Evolutionary conservation across 1,140 invertebrate genomes (phyloP).

Genomic region (Monomorium pharaonis): DNA sequence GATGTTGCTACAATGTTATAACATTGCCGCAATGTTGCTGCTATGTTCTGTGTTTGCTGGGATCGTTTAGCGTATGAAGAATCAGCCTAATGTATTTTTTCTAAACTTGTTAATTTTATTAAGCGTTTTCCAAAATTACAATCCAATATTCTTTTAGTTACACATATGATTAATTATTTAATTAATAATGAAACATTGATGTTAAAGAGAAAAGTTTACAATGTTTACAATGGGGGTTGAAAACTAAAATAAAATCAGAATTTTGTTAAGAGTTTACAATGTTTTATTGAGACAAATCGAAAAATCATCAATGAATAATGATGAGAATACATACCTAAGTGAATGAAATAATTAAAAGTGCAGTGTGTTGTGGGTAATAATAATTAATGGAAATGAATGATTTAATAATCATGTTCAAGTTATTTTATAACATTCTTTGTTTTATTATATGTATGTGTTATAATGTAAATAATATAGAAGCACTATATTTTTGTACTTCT

Average conservation of each 20-base stretch:
- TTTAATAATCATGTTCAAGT: background rate
- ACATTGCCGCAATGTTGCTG: no score
- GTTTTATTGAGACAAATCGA: background rate
- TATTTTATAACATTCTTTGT: background rate
- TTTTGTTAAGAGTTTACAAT: background rate
- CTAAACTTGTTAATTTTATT: no score
- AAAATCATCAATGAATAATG: background rate
- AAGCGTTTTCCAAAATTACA: background rate
- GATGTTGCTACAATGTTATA: no score
- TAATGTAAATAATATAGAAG: background rate
- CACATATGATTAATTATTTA: background rate
- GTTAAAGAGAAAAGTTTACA: background rate
- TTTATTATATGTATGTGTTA: background rate
- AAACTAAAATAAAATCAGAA: conserved; percentile 4
- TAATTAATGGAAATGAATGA: conserved; percentile 15
- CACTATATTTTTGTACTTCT: no score
- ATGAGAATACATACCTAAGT: background rate
- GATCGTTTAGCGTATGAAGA: background rate
- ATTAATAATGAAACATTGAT: background rate
- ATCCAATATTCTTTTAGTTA: background rate
- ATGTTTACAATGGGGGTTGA: background rate
- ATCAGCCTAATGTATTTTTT: background rate
- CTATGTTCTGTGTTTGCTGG: no score
- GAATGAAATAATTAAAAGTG: background rate
- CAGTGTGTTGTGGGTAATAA: background rate